phyloP scores from a whole-genome alignment of 2,888 invertebrate species.

The Ormyrus labotus region DNA sequence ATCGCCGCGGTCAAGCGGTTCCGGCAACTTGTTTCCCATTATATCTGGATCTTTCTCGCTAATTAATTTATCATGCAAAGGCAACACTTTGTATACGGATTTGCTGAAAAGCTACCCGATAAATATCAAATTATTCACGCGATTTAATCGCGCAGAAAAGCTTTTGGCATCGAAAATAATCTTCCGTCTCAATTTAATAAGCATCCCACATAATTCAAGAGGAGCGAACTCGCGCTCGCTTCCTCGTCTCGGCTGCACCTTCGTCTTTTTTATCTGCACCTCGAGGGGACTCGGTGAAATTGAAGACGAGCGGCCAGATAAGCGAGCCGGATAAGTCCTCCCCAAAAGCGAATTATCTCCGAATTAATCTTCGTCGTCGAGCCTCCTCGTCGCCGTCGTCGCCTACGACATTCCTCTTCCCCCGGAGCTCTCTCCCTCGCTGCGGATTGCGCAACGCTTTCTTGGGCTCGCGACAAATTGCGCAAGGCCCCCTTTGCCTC shows the following conservation, averaged over 20 bases:
- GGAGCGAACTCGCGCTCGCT: not conserved
- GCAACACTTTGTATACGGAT: not conserved
- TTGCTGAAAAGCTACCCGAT: not conserved
- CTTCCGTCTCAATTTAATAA: slow-evolving; percentile 3
- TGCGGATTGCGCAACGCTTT: slow-evolving; percentile 34
- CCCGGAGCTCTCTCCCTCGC: not conserved
- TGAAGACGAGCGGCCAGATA: slow-evolving; percentile 38
- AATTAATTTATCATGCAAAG: not conserved
- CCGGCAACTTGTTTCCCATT: too few species aligned
- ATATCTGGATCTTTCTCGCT: not conserved
- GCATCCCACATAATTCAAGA: not conserved
- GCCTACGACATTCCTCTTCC: slow-evolving; percentile 39
- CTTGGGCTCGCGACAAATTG: slow-evolving; percentile 31
- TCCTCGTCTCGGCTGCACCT: not conserved
- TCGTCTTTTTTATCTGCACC: not conserved
- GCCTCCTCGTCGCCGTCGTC: slow-evolving; percentile 7
- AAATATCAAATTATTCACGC: too few species aligned
- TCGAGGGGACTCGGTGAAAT: slow-evolving; percentile 17
- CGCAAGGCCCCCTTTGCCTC: not conserved
- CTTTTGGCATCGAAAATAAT: slow-evolving; percentile 17
- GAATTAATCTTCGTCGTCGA: slow-evolving; percentile 47
- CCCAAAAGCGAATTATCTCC: slow-evolving; percentile 33
- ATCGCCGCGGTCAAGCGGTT: too few species aligned
- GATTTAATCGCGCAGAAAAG: not conserved
- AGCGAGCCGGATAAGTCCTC: slow-evolving; percentile 35